Percentiles rank a stretch among this genome's conserved stretches.
Evolutionary conservation across 2,797 vertebrate species (phyloP).

Genomic region (Todus mexicanus): DNA sequence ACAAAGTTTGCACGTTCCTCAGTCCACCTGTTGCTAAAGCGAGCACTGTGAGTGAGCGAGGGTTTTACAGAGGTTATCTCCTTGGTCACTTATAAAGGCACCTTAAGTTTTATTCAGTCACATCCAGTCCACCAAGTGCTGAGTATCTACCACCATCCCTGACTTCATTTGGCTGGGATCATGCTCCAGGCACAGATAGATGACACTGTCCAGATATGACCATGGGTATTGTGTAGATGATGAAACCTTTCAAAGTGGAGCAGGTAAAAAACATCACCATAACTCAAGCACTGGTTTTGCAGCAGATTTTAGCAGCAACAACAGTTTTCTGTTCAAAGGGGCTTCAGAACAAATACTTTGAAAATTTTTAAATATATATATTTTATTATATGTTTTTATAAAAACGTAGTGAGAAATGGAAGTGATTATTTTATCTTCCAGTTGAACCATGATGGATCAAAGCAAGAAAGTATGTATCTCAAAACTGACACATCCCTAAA

Average conservation of each 20-base stretch:
- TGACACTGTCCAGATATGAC: background rate
- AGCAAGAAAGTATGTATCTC: constrained; percentile 25
- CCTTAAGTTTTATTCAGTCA: background rate
- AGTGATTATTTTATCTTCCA: constrained; percentile 44
- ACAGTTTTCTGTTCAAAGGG: background rate
- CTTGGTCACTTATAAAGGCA: background rate
- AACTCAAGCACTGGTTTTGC: background rate
- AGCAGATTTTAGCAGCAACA: background rate
- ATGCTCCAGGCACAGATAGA: rapidly evolving
- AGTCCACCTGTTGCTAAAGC: background rate
- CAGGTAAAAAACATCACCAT: background rate
- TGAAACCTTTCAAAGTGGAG: background rate
- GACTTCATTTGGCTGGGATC: background rate
- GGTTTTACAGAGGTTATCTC: background rate
- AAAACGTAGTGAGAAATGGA: constrained; percentile 29
- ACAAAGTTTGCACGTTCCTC: background rate
- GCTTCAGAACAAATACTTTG: constrained; percentile 24
- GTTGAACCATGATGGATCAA: constrained; percentile 21
- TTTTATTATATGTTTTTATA: constrained; percentile 37
- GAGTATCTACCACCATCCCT: too few relatives aligned
- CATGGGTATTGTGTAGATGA: background rate
- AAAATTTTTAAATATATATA: background rate
- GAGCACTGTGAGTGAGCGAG: rapidly evolving
- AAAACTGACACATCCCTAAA: constrained; percentile 40
- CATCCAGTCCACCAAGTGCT: rapidly evolving